Base-by-base conservation (phyloP, 2,113 vertebrate genomes). In the Psilopsiagon aurifrons region DNA sequence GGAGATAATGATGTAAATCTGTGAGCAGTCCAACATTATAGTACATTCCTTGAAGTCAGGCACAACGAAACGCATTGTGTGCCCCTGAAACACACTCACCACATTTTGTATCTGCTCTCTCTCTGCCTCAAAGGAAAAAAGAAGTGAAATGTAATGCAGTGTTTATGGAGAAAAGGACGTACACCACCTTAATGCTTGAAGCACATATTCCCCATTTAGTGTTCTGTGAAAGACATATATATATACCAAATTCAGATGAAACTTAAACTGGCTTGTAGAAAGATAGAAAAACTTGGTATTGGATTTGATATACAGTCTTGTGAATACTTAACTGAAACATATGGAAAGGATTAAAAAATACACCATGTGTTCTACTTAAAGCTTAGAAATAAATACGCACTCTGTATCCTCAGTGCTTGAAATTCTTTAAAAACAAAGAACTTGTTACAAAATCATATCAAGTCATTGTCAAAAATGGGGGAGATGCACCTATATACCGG, bases 401-500 rank as follows among this genome's bases (percentile, higher is more conserved):
- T 93, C 88, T 15, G 0, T 94, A 89, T 94, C 97, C 90, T 90
- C 85, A 97, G 96, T 98, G 95, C 89, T 91, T 95, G 92, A 95
- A 96, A 96, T 88, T 94, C 97, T 97, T 98, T 98, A 97, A 97
- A 98, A 98, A 98, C 95, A 97, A 98, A 97, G 85, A 95, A 92
- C 92, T 92, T 94, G 83, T 95, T 98, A 98, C 94, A 98, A 98
- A 98, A 98, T 98, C 95, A 97, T 95, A 97, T 97, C 95, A 94
- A 94, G 86, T 91, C 97, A 97, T 97, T 90, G 95, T 97, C 97
- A 96, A 95, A 98, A 95, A 94, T 90, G 92, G 96, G 95, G 96
- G 96, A 97, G 97, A 97, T 97, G 96, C 94, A 94, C 81, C 83
- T 91, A 49, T 97, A 93, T 64, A 93, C 94, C 90, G 79, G 90